phyloP scores from a whole-genome alignment of 2,797 vertebrate genomes.

The Cyclopterus lumpus region DNA sequence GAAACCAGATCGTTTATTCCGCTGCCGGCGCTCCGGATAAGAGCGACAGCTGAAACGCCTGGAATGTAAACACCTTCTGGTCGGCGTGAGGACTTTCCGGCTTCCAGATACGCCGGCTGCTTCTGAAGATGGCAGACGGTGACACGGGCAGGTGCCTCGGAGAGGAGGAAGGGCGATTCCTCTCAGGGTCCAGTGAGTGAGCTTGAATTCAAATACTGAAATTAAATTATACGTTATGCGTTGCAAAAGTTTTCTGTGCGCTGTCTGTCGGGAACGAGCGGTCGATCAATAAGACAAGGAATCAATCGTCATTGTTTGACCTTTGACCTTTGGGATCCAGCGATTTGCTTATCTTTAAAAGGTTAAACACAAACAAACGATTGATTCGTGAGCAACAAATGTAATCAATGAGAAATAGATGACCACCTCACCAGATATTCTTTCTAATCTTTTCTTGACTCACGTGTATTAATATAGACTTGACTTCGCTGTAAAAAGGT shows the following conservation, averaged over 20 bases:
- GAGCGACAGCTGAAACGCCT: slow-evolving; percentile 42
- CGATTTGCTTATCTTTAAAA: not conserved
- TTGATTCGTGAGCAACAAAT: not conserved
- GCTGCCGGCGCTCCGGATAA: slow-evolving; percentile 1
- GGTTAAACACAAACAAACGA: not conserved
- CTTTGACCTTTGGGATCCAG: not conserved
- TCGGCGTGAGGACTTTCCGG: slow-evolving; percentile 32
- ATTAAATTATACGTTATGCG: no score
- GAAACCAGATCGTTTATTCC: slow-evolving; percentile 44
- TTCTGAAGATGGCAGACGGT: slow-evolving; percentile 39
- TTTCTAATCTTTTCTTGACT: no score
- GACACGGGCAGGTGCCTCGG: slow-evolving; percentile 29
- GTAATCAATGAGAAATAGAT: not conserved
- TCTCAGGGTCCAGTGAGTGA: no score
- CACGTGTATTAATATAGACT: no score
- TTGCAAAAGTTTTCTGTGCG: no score
- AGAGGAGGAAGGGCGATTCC: not conserved
- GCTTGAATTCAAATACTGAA: slow-evolving; percentile 4
- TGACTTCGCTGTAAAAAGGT: no score
- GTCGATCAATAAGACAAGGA: not conserved
- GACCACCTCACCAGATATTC: no score
- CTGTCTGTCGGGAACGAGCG: no score
- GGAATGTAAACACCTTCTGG: slow-evolving; percentile 49
- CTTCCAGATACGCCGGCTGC: slow-evolving; percentile 31
- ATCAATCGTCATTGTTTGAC: not conserved